Conservation (phyloP, 2,113 vertebrate species). For the Vimba vimba region DNA sequence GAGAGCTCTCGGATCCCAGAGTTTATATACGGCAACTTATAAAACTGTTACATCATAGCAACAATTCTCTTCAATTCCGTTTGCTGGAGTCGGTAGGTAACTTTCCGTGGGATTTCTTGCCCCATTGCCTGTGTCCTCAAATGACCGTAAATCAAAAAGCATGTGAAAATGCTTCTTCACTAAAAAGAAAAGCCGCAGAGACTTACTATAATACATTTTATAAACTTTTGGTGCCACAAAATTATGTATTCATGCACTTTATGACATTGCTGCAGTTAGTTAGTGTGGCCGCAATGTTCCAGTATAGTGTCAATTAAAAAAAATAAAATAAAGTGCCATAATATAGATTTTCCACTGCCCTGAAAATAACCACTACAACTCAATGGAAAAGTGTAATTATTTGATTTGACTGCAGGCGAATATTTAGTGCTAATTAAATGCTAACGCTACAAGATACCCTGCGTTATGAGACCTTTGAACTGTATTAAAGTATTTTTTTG, state of each 20-base stretch:
- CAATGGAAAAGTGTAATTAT: neutral
- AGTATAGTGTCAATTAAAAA: neutral
- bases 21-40: constrained; percentile 77
- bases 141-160: constrained; percentile 60
- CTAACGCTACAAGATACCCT: neutral
- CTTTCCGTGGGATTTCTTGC: constrained; percentile 68
- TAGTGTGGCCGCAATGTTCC: neutral
- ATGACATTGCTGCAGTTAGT: neutral
- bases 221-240: neutral
- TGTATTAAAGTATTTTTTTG: neutral
- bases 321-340: neutral
- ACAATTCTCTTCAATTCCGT: constrained; percentile 67
- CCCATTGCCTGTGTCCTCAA: constrained; percentile 70
- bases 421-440: too few relatives aligned
- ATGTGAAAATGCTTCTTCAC: constrained; percentile 36
- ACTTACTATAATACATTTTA: neutral
- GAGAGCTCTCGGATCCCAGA: constrained; percentile 69
- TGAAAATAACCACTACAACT: neutral
- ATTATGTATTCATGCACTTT: constrained; percentile 18
- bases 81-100: constrained; percentile 58
- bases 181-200: constrained; percentile 27
- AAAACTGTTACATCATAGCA: constrained; percentile 72
- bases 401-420: neutral
- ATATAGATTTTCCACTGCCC: neutral
- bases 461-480: too few relatives aligned